A percentile compares a stretch with the other conserved stretches of the same genome.
phyloP scores from a whole-genome alignment of 92 coral and sea anemone species.

The Paragorgia papillata region DNA sequence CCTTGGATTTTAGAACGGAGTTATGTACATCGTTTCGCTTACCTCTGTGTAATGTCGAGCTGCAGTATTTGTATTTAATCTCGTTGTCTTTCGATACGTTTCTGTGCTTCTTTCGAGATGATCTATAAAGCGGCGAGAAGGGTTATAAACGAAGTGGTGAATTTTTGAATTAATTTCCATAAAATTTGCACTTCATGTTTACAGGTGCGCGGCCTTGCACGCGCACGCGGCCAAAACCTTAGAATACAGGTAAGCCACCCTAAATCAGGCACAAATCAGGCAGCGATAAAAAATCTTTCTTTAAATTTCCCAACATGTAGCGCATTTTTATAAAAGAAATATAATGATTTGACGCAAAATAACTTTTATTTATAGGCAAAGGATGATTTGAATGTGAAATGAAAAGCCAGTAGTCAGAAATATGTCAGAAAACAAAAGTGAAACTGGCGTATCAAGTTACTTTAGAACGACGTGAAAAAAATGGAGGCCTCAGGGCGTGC shows the following conservation, averaged over 20 bases:
- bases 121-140: constrained; percentile 31
- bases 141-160: constrained; percentile 28
- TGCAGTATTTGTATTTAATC: background rate
- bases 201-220: constrained; percentile 5
- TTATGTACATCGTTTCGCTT: background rate
- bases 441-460: too few relatives aligned
- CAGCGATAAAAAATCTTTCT: too few relatives aligned
- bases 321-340: too few relatives aligned
- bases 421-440: too few relatives aligned
- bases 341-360: too few relatives aligned
- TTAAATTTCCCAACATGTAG: too few relatives aligned
- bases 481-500: too few relatives aligned
- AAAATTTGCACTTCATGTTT: constrained; percentile 34
- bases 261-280: too few relatives aligned
- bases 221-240: constrained; percentile 6
- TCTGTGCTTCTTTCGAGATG: constrained; percentile 5
- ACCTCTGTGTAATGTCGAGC: constrained; percentile 11
- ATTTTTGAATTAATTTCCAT: constrained; percentile 42
- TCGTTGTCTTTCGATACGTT: constrained; percentile 3
- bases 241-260: background rate
- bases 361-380: too few relatives aligned
- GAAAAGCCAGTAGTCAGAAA: too few relatives aligned
- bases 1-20: constrained; percentile 5
- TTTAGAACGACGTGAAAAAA: too few relatives aligned
- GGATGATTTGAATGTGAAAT: too few relatives aligned